A percentile compares a stretch with the other conserved stretches of the same genome.
Evolutionary conservation across 37 sponge, comb jelly and placozoan species (phyloP).

Genomic region (Haliclona indistincta): DNA sequence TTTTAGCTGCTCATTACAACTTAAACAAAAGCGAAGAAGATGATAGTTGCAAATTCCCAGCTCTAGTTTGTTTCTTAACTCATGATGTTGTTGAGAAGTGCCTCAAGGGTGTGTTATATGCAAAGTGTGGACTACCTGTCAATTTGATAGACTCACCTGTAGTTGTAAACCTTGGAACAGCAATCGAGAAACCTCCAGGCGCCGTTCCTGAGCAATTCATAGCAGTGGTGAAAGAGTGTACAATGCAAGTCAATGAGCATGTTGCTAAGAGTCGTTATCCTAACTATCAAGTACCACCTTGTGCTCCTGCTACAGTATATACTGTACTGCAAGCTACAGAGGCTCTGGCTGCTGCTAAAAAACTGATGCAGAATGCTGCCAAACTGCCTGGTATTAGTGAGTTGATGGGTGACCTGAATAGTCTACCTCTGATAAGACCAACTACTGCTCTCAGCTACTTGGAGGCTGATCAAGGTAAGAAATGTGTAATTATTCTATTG

Average conservation of each 20-base stretch:
- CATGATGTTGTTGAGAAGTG: constrained; percentile 76
- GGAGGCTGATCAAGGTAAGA: too few relatives aligned
- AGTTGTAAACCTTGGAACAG: constrained; percentile 15
- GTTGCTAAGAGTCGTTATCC: constrained; percentile 49
- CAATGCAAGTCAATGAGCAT: constrained; percentile 40
- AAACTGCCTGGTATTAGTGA: not conserved
- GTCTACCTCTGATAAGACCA: too few relatives aligned
- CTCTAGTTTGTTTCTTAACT: constrained; percentile 68
- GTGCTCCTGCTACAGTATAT: constrained; percentile 42
- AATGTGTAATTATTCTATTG: too few relatives aligned
- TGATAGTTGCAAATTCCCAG: constrained; percentile 39
- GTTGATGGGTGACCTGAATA: constrained; percentile 15
- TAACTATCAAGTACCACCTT: constrained; percentile 43
- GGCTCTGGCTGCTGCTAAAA: constrained; percentile 23
- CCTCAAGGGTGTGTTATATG: constrained; percentile 60
- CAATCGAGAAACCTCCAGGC: constrained; percentile 4
- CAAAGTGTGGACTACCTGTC: constrained; percentile 35
- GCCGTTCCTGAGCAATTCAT: constrained; percentile 2
- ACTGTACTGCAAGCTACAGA: constrained; percentile 28
- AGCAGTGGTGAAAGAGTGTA: constrained; percentile 15
- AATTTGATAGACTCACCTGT: constrained; percentile 18
- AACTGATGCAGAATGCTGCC: constrained; percentile 9
- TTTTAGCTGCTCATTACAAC: constrained; percentile 51
- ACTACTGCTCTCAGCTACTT: too few relatives aligned
- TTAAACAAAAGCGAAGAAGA: constrained; percentile 13